phyloP scores from a whole-genome alignment of 1,140 invertebrate species.

The Eupeodes corollae region DNA sequence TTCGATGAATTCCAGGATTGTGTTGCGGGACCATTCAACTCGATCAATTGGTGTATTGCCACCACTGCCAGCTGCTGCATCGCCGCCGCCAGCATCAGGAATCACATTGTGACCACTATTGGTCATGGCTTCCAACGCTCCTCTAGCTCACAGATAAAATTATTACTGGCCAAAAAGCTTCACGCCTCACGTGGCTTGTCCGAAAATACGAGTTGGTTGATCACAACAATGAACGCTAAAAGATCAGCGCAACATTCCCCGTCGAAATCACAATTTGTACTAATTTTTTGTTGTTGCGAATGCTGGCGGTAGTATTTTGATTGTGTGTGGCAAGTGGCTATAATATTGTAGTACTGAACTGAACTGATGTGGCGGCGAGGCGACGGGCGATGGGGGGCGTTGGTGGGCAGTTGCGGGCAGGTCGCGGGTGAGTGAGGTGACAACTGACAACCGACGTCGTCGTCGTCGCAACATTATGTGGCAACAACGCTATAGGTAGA shows the following conservation, averaged over 20 bases:
- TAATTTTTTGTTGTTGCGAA: constrained; percentile 18
- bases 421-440: no score
- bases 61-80: background rate
- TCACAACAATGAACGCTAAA: no score
- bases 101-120: constrained; percentile 1
- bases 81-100: background rate
- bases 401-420: no score
- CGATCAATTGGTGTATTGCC: constrained; percentile 13
- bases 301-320: no score
- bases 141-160: background rate
- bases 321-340: no score
- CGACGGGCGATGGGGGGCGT: no score
- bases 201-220: constrained; percentile 25
- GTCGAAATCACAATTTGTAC: constrained; percentile 39
- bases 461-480: no score
- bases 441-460: no score
- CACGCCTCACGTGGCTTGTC: constrained; percentile 17
- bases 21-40: constrained; percentile 33
- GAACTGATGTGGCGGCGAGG: no score
- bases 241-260: constrained; percentile 20
- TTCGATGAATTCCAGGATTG: constrained; percentile 32
- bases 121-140: background rate
- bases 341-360: no score
- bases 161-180: background rate
- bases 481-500: no score